These are phyloP conservation scores for Drosophila acutilabella DNA, from an alignment of 2,888 invertebrate species.

Conservation along the genomic window DNA sequence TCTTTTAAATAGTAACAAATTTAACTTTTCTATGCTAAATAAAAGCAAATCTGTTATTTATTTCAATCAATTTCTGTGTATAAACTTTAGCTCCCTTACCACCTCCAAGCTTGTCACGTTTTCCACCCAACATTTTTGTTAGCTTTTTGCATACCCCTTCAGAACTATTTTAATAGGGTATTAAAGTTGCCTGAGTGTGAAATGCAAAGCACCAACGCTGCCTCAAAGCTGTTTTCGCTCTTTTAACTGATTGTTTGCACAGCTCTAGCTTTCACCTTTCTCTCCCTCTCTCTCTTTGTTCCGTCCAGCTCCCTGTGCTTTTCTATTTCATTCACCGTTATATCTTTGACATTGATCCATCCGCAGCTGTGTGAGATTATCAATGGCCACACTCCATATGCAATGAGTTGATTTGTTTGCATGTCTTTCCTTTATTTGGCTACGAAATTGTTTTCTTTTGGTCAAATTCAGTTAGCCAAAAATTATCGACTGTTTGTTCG, in stretches of 20 bases:
- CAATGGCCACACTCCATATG: conserved; percentile 37
- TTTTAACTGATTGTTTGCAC: conserved; percentile 35
- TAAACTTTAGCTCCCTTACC: no score
- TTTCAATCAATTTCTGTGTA: no score
- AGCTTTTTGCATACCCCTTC: not conserved
- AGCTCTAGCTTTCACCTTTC: conserved; percentile 1
- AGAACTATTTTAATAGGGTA: not conserved
- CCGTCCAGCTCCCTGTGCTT: conserved; percentile 8
- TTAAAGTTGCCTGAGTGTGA: not conserved
- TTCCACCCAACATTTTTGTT: no score
- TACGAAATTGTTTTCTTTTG: conserved; percentile 50
- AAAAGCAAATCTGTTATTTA: no score
- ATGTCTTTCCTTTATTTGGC: conserved; percentile 43
- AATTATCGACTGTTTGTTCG: conserved; percentile 68
- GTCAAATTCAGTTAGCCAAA: conserved; percentile 72
- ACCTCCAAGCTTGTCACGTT: no score
- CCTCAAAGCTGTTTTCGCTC: conserved; percentile 6
- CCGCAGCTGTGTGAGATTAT: conserved; percentile 32
- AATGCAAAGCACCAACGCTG: conserved; percentile 35
- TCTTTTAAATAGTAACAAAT: no score
- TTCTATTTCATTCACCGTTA: conserved; percentile 51
- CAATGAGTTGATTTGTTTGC: conserved; percentile 68
- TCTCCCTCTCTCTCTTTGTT: conserved; percentile 4
- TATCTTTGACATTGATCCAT: conserved; percentile 52
- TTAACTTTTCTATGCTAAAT: no score